These are phyloP conservation scores for Caenorhabditis drosophilae DNA, from an alignment of 2,888 invertebrate species.

Conservation along the genomic window DNA sequence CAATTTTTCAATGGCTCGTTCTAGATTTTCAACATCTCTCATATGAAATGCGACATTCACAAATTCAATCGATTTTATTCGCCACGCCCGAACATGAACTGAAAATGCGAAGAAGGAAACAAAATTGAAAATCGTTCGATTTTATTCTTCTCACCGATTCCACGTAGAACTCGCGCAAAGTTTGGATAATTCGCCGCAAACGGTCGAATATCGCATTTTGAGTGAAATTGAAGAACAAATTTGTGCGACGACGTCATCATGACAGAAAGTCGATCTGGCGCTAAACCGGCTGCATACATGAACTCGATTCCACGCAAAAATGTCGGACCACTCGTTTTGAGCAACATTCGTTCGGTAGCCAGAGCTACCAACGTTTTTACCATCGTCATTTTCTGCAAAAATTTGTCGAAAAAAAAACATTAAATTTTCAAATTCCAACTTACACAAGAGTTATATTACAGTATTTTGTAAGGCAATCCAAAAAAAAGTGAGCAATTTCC, in stretches of 20 bases:
- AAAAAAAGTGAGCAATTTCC: no score
- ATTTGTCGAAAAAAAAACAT: not conserved
- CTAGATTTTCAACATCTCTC: constrained; percentile 51
- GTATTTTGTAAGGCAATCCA: no score
- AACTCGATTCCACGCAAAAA: constrained; percentile 50
- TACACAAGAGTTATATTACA: no score
- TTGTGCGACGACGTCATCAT: constrained; percentile 54
- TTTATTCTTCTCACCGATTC: constrained; percentile 21
- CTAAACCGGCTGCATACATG: constrained; percentile 51
- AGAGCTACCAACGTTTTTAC: constrained; percentile 55
- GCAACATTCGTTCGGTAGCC: constrained; percentile 54
- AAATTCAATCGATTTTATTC: constrained; percentile 55
- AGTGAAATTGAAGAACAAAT: constrained; percentile 55
- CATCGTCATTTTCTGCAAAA: constrained; percentile 44
- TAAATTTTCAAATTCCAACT: not conserved
- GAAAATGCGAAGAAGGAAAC: constrained; percentile 20
- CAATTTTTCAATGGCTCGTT: constrained; percentile 52
- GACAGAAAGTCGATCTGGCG: constrained; percentile 45
- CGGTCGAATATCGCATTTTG: constrained; percentile 56
- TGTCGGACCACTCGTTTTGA: constrained; percentile 52
- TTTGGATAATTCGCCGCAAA: constrained; percentile 52
- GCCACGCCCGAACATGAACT: constrained; percentile 54
- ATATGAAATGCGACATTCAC: constrained; percentile 54
- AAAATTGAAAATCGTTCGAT: not conserved
- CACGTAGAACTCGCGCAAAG: constrained; percentile 44